Conservation (phyloP, 2,888 invertebrate species). For the Galerucella calmariensis region DNA sequence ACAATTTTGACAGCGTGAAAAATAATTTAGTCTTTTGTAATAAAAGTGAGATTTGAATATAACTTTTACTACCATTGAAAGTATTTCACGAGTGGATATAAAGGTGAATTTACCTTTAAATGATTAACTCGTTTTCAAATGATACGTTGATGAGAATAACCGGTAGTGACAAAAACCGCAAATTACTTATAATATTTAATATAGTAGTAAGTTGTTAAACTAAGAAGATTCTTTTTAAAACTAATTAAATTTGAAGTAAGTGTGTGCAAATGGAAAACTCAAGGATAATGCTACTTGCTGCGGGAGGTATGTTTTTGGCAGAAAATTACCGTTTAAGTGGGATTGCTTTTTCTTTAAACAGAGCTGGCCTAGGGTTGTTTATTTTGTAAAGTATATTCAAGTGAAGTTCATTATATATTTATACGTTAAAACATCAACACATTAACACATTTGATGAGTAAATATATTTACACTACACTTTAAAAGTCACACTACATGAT, state of each 20-base stretch:
- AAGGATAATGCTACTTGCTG: slow-evolving; percentile 21
- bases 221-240: slow-evolving; percentile 4
- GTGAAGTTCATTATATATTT: too few relatives aligned
- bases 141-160: not conserved
- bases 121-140: too few relatives aligned
- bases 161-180: not conserved
- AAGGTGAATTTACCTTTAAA: not conserved
- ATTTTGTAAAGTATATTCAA: not conserved
- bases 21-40: not conserved
- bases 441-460: too few relatives aligned
- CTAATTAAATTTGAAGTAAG: slow-evolving; percentile 22
- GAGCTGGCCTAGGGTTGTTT: not conserved
- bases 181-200: not conserved
- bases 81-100: not conserved
- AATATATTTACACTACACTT: too few relatives aligned
- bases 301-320: slow-evolving; percentile 15
- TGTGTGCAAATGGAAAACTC: slow-evolving; percentile 16
- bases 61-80: not conserved
- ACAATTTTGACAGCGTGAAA: too few relatives aligned
- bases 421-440: too few relatives aligned
- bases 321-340: slow-evolving; percentile 25
- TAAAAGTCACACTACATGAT: too few relatives aligned
- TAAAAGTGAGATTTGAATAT: not conserved
- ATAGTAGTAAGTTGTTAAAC: not conserved
- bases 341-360: slow-evolving; percentile 4